Percentiles rank a stretch among this genome's conserved stretches.
Conservation (phyloP, 2,113 vertebrate genomes). For the Buteo buteo region DNA sequence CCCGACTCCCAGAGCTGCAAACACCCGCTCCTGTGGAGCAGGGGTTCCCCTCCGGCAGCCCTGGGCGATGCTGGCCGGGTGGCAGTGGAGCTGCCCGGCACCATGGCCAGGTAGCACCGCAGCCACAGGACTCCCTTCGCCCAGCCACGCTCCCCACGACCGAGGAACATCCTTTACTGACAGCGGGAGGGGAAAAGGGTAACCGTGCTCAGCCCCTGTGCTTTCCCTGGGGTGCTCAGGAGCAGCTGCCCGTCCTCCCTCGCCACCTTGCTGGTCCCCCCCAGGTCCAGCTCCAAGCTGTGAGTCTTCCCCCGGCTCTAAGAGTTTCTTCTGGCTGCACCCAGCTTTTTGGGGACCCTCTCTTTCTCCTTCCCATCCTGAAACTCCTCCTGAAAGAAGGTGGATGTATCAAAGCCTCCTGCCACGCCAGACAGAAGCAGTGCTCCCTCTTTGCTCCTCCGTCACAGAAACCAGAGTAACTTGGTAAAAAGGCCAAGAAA, state of each 20-base stretch:
- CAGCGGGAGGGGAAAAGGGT: neutral
- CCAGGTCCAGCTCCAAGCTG: neutral
- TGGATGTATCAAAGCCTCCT: neutral
- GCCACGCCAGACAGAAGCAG: neutral
- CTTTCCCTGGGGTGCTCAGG: neutral
- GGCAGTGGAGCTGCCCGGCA: neutral
- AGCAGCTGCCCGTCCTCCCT: neutral
- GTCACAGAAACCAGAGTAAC: neutral
- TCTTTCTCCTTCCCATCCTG: neutral
- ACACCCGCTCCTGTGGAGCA: rapidly evolving
- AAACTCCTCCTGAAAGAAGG: neutral
- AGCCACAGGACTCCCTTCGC: neutral
- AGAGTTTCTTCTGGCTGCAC: neutral
- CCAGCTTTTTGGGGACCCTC: no score
- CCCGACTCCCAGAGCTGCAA: rapidly evolving
- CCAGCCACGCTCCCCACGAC: neutral
- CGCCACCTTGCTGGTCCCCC: neutral
- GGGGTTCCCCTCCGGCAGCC: rapidly evolving
- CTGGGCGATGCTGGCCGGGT: neutral
- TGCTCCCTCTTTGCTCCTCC: neutral
- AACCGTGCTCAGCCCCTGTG: no score
- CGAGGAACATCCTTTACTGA: rapidly evolving
- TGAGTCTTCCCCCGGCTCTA: neutral
- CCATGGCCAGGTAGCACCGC: neutral
- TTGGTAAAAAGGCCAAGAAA: neutral